Evolutionary conservation across 2,888 invertebrate species (phyloP).

Genomic region (Diadegma fenestrale): DNA sequence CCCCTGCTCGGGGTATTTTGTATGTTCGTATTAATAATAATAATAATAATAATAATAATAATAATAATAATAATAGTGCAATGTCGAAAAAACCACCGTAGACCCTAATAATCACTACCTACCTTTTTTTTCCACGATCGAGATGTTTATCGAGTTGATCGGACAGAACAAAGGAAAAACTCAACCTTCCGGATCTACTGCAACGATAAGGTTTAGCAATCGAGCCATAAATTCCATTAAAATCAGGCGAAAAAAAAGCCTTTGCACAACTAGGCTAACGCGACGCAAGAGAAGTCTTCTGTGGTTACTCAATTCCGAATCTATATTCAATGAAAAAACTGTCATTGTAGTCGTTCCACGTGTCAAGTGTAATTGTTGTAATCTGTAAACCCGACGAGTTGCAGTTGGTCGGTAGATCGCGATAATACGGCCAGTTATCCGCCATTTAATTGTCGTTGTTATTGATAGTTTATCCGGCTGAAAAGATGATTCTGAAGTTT

Average conservation of each 20-base stretch:
- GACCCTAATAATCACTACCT: not conserved
- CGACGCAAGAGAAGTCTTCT: constrained; percentile 1
- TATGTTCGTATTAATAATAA: constrained; percentile 8
- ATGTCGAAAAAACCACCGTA: constrained; percentile 3
- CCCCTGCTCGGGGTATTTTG: not conserved
- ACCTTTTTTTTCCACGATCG: not conserved
- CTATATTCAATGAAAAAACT: constrained; percentile 45
- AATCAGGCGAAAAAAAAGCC: constrained; percentile 21
- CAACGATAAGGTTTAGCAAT: not conserved
- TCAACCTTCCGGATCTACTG: not conserved
- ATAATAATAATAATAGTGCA: constrained; percentile 9
- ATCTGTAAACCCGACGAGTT: constrained; percentile 45
- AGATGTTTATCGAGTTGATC: not conserved
- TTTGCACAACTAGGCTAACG: constrained; percentile 56
- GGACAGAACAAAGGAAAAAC: not conserved
- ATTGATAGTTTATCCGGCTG: constrained; percentile 58
- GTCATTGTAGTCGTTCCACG: constrained; percentile 52
- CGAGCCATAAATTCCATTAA: not conserved
- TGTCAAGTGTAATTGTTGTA: constrained; percentile 56
- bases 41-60: constrained; percentile 7
- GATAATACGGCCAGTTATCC: constrained; percentile 67
- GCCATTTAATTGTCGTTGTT: constrained; percentile 24
- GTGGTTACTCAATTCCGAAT: constrained; percentile 50
- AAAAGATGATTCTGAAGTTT: no score
- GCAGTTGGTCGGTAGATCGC: constrained; percentile 52